These are phyloP conservation scores for Conchocele bisecta DNA, from an alignment of 2,888 invertebrate species.

Conservation along the genomic window DNA sequence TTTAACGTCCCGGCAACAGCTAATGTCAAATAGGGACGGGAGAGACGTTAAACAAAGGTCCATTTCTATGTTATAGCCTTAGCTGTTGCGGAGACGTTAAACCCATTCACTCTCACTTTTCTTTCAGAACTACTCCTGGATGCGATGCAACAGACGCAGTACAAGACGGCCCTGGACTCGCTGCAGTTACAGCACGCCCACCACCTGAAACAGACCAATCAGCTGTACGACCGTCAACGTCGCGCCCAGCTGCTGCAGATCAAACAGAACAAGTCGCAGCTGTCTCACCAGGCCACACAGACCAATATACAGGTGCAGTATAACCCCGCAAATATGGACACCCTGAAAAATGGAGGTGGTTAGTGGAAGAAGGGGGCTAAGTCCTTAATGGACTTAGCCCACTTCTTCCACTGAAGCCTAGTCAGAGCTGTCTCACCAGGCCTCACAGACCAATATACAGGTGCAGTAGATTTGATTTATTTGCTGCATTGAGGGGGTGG, in stretches of 20 bases:
- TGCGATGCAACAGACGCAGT: slow-evolving; percentile 57
- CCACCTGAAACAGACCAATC: slow-evolving; percentile 86
- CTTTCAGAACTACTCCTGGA: slow-evolving; percentile 1
- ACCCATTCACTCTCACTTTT: no score
- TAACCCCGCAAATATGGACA: slow-evolving; percentile 4
- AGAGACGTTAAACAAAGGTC: no score
- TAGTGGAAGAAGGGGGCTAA: no score
- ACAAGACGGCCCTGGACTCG: slow-evolving; percentile 86
- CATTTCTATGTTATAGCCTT: no score
- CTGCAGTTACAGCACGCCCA: slow-evolving; percentile 88
- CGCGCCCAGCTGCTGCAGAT: slow-evolving; percentile 66
- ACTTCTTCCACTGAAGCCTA: no score
- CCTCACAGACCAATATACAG: slow-evolving; percentile 54
- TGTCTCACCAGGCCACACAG: slow-evolving; percentile 48
- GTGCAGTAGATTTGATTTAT: no score
- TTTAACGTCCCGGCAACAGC: no score
- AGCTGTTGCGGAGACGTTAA: no score
- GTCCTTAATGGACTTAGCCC: no score
- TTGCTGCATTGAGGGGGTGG: no score
- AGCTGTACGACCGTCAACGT: slow-evolving; percentile 73
- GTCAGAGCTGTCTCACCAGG: slow-evolving; percentile 40
- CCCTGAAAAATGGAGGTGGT: no score
- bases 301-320: slow-evolving; percentile 47
- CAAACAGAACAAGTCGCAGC: slow-evolving; percentile 38
- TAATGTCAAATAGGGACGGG: no score